Evolutionary conservation across 2,888 invertebrate genomes (phyloP).

Genomic region (Bhutanitis thaidina): DNA sequence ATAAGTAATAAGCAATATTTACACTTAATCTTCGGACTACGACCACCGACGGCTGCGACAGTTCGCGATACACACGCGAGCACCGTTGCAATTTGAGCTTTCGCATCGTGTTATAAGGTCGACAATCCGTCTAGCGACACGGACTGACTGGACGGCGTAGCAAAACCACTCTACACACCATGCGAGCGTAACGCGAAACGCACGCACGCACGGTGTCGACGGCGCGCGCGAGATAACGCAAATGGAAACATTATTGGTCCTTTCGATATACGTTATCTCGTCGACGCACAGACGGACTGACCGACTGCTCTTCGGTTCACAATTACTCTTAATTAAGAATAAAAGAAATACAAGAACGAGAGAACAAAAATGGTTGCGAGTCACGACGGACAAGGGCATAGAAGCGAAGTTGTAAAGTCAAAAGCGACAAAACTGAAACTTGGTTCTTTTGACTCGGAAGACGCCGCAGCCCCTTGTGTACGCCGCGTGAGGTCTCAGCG

Average conservation of each 20-base stretch:
- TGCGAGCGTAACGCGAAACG: not conserved
- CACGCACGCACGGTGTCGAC: no score
- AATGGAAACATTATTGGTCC: no score
- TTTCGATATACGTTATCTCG: no score
- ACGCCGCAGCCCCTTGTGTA: no score
- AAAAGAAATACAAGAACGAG: no score
- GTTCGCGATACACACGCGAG: slow-evolving; percentile 33
- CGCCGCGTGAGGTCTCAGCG: no score
- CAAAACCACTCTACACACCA: not conserved
- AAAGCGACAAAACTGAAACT: no score
- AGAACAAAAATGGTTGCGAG: no score
- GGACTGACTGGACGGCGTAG: slow-evolving; percentile 11
- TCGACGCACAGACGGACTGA: not conserved
- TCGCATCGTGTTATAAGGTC: slow-evolving; percentile 16
- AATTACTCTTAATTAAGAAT: not conserved
- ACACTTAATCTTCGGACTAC: slow-evolving; percentile 52
- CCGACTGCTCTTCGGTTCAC: not conserved
- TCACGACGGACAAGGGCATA: no score
- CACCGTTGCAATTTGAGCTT: slow-evolving; percentile 33
- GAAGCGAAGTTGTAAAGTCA: no score
- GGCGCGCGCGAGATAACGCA: no score
- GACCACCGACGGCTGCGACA: slow-evolving; percentile 35
- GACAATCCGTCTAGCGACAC: slow-evolving; percentile 8
- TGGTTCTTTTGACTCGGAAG: no score
- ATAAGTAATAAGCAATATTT: slow-evolving; percentile 75